Evolutionary conservation across 2,113 vertebrate genomes (phyloP).

Genomic region (Campylomormyrus tamandua): DNA sequence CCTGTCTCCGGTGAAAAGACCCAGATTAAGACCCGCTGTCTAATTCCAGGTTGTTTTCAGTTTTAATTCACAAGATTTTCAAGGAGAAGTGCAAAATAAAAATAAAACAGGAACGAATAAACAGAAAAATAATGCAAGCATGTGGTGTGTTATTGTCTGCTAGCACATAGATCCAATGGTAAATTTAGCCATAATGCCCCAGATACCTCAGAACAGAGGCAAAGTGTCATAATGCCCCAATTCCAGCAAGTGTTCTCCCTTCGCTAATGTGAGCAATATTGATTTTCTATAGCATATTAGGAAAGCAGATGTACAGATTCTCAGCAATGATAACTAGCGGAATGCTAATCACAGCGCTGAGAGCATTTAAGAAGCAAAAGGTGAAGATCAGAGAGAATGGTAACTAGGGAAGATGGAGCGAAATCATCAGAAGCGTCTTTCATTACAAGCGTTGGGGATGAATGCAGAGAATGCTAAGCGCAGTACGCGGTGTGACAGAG

Average conservation of each 20-base stretch:
- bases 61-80: background rate
- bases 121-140: background rate
- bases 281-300: background rate
- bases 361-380: background rate
- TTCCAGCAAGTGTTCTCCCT: background rate
- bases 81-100: background rate
- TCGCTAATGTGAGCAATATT: background rate
- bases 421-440: background rate
- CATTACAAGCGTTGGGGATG: background rate
- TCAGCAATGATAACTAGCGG: background rate
- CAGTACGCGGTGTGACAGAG: background rate
- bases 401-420: background rate
- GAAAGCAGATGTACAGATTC: background rate
- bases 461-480: background rate
- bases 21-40: background rate
- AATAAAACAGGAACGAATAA: background rate
- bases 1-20: background rate
- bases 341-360: background rate
- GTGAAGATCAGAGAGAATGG: background rate
- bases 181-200: background rate
- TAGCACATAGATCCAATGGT: background rate
- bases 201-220: no score
- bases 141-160: background rate
- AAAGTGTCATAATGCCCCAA: background rate
- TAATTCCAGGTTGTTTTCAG: background rate